Evolutionary conservation across 2,888 invertebrate genomes (phyloP).

Genomic region (Lepidocyrtinus sp.): DNA sequence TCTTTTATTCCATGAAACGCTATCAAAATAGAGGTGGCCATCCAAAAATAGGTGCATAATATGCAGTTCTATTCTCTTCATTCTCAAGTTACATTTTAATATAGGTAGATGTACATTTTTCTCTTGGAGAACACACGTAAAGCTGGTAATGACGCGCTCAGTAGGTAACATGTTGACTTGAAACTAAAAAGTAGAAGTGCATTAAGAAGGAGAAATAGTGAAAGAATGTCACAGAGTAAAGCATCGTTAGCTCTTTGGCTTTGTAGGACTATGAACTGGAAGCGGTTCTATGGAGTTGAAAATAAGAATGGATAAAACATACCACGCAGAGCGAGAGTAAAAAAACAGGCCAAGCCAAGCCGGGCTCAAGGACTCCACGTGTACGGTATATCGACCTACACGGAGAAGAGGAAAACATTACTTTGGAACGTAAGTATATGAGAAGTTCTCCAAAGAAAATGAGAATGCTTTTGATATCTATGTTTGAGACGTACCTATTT

Average conservation of each 20-base stretch:
- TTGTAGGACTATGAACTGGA: neutral
- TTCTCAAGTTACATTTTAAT: too few species aligned
- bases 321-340: constrained; percentile 35
- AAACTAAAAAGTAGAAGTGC: constrained; percentile 2
- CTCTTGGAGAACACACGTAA: too few species aligned
- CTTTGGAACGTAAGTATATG: constrained; percentile 22
- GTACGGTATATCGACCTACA: constrained; percentile 65
- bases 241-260: too few species aligned
- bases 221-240: constrained; percentile 7
- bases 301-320: neutral
- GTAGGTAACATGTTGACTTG: too few species aligned
- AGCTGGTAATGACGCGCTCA: constrained; percentile 1
- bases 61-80: too few species aligned
- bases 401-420: neutral
- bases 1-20: too few species aligned
- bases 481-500: too few species aligned
- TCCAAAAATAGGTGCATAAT: too few species aligned
- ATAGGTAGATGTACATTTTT: too few species aligned
- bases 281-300: constrained; percentile 12
- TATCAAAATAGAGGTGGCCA: too few species aligned
- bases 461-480: neutral
- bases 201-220: neutral
- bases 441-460: constrained; percentile 21
- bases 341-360: constrained; percentile 65
- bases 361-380: constrained; percentile 70